These are phyloP conservation scores for Zaprionus kolodkinae DNA, from an alignment of 1,140 invertebrate genomes.

Conservation along the genomic window DNA sequence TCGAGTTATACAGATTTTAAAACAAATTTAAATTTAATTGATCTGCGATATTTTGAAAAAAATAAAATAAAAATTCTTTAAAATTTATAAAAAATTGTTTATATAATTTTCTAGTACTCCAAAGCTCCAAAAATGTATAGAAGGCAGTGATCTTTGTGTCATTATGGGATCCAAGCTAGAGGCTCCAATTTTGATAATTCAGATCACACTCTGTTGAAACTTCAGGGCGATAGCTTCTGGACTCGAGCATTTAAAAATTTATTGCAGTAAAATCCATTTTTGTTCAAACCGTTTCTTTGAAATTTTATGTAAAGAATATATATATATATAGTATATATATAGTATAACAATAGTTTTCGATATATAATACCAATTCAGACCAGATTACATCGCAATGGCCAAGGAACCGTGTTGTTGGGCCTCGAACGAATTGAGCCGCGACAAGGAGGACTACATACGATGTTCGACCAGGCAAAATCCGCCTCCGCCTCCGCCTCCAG, in stretches of 20 bases:
- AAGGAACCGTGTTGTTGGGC: slow-evolving; percentile 32
- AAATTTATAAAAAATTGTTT: no score
- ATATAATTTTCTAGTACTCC: neutral
- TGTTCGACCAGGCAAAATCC: slow-evolving; percentile 42
- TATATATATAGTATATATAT: no score
- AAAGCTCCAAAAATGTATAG: neutral
- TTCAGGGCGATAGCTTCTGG: slow-evolving; percentile 61
- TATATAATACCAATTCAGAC: neutral
- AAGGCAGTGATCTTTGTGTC: neutral
- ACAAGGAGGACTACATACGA: slow-evolving; percentile 47
- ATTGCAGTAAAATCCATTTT: slow-evolving; percentile 50
- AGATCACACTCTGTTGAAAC: slow-evolving; percentile 66
- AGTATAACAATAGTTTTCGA: neutral
- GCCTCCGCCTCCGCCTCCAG: neutral
- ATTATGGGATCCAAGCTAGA: neutral
- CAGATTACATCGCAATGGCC: slow-evolving; percentile 11
- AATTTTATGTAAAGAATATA: slow-evolving; percentile 2
- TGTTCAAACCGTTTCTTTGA: slow-evolving; percentile 46
- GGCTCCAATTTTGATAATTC: neutral
- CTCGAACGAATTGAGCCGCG: slow-evolving; percentile 27
- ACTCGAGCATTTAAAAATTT: slow-evolving; percentile 54
- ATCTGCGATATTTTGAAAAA: no score
- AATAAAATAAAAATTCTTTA: no score
- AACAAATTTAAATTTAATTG: no score
- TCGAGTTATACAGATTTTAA: no score